Evolutionary conservation across 2,888 invertebrate species (phyloP).

Genomic region (Drosophila maculinotata): DNA sequence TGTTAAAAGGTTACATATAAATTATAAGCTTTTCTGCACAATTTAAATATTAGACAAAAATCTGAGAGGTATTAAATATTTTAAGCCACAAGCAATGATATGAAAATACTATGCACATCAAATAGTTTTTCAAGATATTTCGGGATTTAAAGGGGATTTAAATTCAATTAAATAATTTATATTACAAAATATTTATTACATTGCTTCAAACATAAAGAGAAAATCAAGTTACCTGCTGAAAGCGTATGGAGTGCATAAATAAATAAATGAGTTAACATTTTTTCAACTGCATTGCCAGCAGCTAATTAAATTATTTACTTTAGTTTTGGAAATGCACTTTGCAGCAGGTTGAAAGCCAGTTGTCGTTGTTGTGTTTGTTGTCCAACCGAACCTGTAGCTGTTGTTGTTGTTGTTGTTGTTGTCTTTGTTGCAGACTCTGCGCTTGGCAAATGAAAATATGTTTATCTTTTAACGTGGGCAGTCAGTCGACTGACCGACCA

Average conservation of each 20-base stretch:
- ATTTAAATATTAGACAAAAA: too few relatives aligned
- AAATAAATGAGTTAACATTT: slow-evolving; percentile 36
- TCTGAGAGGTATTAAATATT: too few relatives aligned
- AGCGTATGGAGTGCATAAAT: slow-evolving; percentile 26
- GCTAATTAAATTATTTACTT: slow-evolving; percentile 78
- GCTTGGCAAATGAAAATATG: slow-evolving; percentile 36
- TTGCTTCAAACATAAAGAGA: background rate
- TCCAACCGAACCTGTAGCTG: too few relatives aligned
- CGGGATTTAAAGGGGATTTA: too few relatives aligned
- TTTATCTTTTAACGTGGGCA: slow-evolving; percentile 35
- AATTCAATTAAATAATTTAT: too few relatives aligned
- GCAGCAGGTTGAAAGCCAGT: slow-evolving; percentile 24
- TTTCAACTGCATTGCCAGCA: slow-evolving; percentile 36
- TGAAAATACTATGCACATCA: too few relatives aligned
- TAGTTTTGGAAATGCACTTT: slow-evolving; percentile 41
- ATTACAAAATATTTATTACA: too few relatives aligned
- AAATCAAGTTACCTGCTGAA: background rate
- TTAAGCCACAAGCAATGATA: too few relatives aligned
- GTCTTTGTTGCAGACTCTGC: slow-evolving; percentile 5
- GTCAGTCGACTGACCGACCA: slow-evolving; percentile 28
- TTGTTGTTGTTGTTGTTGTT: slow-evolving; percentile 17
- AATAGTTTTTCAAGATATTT: too few relatives aligned
- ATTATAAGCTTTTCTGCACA: too few relatives aligned
- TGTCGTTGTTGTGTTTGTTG: slow-evolving; percentile 10
- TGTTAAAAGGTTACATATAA: too few relatives aligned